phyloP scores from a whole-genome alignment of 2,113 vertebrate genomes.

The Dasyurus viverrinus region DNA sequence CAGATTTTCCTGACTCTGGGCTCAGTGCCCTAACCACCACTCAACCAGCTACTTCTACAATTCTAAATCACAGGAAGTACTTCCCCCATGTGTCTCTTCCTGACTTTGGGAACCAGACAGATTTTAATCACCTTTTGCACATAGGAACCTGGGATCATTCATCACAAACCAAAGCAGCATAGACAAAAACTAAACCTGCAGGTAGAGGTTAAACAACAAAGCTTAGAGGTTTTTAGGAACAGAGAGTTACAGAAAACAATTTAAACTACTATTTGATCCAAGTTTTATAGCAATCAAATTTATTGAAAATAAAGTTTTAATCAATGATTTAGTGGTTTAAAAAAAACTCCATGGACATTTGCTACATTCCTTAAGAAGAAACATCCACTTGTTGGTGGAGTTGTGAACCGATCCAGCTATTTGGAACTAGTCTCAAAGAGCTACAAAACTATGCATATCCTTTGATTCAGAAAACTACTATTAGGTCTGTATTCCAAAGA shows the following conservation, averaged over 20 bases:
- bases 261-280: neutral
- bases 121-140: neutral
- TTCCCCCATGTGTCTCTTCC: neutral
- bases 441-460: no score
- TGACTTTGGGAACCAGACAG: neutral
- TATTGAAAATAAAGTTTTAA: neutral
- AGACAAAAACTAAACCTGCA: neutral
- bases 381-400: neutral
- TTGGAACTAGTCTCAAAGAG: no score
- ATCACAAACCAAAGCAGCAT: neutral
- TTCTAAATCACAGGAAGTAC: neutral
- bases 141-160: neutral
- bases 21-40: neutral
- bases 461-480: no score
- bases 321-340: neutral
- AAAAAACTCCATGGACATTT: neutral
- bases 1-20: neutral
- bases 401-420: no score
- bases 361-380: neutral
- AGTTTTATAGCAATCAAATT: neutral
- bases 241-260: neutral
- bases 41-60: neutral
- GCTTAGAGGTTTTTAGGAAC: neutral
- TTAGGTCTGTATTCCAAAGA: no score
- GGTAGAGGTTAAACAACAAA: neutral